Base-by-base conservation (phyloP, 2,797 vertebrate genomes). In the Galaxias olidus region DNA sequence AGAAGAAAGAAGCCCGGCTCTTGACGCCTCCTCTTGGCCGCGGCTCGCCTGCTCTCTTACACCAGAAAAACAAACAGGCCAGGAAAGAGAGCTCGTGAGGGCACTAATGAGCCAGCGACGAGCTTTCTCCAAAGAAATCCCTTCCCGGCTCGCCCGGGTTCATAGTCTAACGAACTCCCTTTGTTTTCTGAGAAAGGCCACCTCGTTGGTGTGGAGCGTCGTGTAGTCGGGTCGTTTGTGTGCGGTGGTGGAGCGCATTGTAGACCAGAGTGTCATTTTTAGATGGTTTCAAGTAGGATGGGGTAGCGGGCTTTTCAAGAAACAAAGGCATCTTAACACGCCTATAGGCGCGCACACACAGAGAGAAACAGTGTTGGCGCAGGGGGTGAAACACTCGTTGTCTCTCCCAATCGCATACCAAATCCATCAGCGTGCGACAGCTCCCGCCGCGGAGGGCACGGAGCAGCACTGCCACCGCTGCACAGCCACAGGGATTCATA, bases 391-490 rank as follows among this genome's bases (percentile, higher is more conserved):
- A 81, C 80, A 81, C 84, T 71, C 75, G 42, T 6, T 64, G 87
- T 90, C 91, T 88, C 83, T 79, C 70, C 72, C 79, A 88, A 89
- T 91, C 85, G 88, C 89, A 91, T 89, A 87, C 86, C 87, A 82
- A 86, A 90, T 90, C 84, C 82, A 89, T 92, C 89, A 90, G 75
- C 64, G 77, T 59, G 63, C 65, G 63, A 63, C 58, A 65, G 60
- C 73, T 66, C 53, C 62, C 63, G 53, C 40, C 14, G n/a, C 56
- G 9, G 41, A 51, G 56, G 56, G 41, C 15, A 9, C 15, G 10
- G 1, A 1, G 10, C 41, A 30, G 11, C 20, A 13, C 13, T 11
- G 55, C 48, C 48, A 51, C 50, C 55, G 44, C 59, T 54, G 49
- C 53, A 46, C 47, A 56, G 49, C 52, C 62, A 17, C 66, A 57